Evolutionary conservation across 2,113 vertebrate genomes (phyloP).

Genomic region (Lamprotornis superbus): DNA sequence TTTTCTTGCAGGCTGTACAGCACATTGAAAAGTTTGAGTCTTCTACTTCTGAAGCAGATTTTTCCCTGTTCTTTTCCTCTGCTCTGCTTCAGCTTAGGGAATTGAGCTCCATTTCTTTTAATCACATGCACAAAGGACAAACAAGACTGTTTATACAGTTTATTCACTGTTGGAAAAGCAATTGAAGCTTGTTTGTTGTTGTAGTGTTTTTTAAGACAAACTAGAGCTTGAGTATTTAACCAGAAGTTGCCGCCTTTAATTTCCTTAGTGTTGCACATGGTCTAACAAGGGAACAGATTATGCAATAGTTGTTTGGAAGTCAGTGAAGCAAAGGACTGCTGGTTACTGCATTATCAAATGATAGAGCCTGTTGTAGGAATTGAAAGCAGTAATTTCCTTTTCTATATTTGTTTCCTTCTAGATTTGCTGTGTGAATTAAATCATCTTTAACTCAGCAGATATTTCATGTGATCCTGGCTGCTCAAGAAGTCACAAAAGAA

Average conservation of each 20-base stretch:
- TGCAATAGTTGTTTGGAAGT: neutral
- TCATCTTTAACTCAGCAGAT: neutral
- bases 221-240: neutral
- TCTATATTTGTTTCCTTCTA: neutral
- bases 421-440: neutral
- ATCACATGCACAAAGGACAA: neutral
- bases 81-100: neutral
- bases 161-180: neutral
- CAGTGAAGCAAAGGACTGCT: neutral
- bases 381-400: neutral
- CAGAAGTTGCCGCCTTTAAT: neutral
- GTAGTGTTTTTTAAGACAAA: neutral
- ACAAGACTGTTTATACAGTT: neutral
- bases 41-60: neutral
- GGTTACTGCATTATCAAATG: neutral
- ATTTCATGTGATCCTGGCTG: neutral
- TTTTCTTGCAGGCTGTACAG: neutral
- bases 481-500: neutral
- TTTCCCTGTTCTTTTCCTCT: neutral
- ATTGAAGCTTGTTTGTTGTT: neutral
- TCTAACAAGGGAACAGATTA: neutral
- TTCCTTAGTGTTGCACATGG: neutral
- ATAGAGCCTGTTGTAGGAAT: neutral
- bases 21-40: neutral
- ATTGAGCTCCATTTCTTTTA: neutral